Evolutionary conservation across 2,888 invertebrate species (phyloP).

Genomic region (Trichopoda pennipes): DNA sequence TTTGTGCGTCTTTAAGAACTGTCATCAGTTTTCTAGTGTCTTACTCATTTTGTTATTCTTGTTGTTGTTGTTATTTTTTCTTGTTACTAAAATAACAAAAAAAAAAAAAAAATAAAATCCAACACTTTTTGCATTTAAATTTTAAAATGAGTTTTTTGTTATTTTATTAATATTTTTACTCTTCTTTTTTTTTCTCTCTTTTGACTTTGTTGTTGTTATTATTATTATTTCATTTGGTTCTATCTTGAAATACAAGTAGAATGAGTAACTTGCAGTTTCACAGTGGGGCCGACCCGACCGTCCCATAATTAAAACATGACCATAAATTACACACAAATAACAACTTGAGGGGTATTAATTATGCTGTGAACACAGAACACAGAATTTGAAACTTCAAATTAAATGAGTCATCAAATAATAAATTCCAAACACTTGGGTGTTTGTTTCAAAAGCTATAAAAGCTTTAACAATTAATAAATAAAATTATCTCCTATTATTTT

Average conservation of each 20-base stretch:
- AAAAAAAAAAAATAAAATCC: conserved; percentile 22
- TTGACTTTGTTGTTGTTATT: conserved; percentile 46
- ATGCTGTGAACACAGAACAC: neutral
- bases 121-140: conserved; percentile 47
- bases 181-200: conserved; percentile 34
- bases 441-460: neutral
- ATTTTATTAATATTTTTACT: conserved; percentile 16
- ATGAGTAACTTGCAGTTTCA: conserved; percentile 51
- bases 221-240: conserved; percentile 35
- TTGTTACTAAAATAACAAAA: too few relatives aligned
- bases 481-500: too few relatives aligned
- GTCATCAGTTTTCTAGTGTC: conserved; percentile 55
- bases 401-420: too few relatives aligned
- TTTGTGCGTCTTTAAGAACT: conserved; percentile 55
- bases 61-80: conserved; percentile 1
- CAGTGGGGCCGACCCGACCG: conserved; percentile 27
- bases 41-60: conserved; percentile 54
- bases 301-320: too few relatives aligned
- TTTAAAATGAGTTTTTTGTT: conserved; percentile 53
- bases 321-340: neutral
- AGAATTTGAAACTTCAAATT: too few relatives aligned
- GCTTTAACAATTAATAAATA: too few relatives aligned
- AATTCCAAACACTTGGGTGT: neutral
- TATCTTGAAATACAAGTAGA: conserved; percentile 57
- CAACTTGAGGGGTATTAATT: neutral